Percentiles rank a stretch among this genome's conserved stretches.
Evolutionary conservation across 2,888 invertebrate species (phyloP).

Genomic region (Lingula anatina): DNA sequence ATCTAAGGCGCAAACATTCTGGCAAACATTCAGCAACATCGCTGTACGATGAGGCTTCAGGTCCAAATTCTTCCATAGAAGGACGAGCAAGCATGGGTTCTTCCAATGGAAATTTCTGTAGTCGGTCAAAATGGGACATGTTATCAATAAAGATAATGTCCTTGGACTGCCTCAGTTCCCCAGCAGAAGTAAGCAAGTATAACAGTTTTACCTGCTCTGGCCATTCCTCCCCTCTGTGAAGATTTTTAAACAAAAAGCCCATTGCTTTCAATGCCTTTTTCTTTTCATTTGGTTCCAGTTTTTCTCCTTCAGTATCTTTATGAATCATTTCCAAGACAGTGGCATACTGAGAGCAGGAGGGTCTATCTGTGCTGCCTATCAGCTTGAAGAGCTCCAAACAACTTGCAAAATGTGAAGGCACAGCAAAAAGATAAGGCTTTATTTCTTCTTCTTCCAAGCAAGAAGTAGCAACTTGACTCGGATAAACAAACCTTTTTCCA

Average conservation of each 20-base stretch:
- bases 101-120: constrained; percentile 4
- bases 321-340: constrained; percentile 15
- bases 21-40: too few relatives aligned
- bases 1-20: too few relatives aligned
- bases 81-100: too few relatives aligned
- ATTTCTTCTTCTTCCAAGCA: constrained; percentile 17
- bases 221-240: too few relatives aligned
- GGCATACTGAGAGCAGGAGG: constrained; percentile 17
- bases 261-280: constrained; percentile 12
- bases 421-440: constrained; percentile 18
- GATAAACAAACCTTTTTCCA: constrained; percentile 9
- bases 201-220: constrained; percentile 1
- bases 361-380: constrained; percentile 17
- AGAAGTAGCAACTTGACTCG: constrained; percentile 16
- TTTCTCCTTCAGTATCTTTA: constrained; percentile 3
- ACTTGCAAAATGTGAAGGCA: constrained; percentile 17
- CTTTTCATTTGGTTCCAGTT: constrained; percentile 16
- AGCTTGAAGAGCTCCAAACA: constrained; percentile 17
- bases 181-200: constrained; percentile 5
- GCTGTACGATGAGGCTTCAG: too few relatives aligned
- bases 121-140: constrained; percentile 8
- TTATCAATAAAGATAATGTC: constrained; percentile 11
- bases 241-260: constrained; percentile 1
- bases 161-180: constrained; percentile 5
- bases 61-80: too few relatives aligned